phyloP scores from a whole-genome alignment of 53 echinoderm and acorn worm species.

The Zoroaster sp. region DNA sequence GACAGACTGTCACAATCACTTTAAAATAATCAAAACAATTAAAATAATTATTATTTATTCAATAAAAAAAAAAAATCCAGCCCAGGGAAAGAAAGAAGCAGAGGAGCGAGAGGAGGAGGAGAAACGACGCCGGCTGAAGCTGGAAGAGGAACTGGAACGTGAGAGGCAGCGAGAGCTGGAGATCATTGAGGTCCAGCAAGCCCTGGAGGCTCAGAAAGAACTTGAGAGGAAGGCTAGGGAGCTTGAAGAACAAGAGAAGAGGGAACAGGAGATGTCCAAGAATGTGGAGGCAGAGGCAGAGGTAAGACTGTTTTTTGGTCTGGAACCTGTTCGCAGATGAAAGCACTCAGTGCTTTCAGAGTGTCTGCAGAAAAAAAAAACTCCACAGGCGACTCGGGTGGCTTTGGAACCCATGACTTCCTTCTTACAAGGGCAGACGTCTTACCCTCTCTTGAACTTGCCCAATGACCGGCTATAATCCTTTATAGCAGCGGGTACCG shows the following conservation, averaged over 20 bases:
- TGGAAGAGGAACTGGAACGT: slow-evolving; percentile 71
- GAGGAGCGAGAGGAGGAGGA: slow-evolving; percentile 76
- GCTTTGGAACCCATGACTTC: too few species aligned
- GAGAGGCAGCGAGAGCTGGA: slow-evolving; percentile 84
- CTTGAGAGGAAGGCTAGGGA: slow-evolving; percentile 85
- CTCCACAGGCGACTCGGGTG: too few species aligned
- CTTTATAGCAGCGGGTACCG: too few species aligned
- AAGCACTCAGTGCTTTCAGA: neutral
- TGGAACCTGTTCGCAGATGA: neutral
- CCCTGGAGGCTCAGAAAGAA: slow-evolving; percentile 92
- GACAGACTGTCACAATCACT: too few species aligned
- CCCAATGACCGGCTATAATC: too few species aligned
- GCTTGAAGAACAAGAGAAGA: slow-evolving; percentile 86
- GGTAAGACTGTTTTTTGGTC: slow-evolving; percentile 34
- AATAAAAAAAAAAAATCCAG: slow-evolving; percentile 9
- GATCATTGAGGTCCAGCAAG: slow-evolving; percentile 98
- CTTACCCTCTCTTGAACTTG: too few species aligned
- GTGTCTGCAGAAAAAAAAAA: too few species aligned
- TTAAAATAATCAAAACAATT: too few species aligned
- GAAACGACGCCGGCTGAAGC: slow-evolving; percentile 5
- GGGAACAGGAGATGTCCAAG: slow-evolving; percentile 78
- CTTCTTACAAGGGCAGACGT: too few species aligned
- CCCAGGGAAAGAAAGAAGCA: slow-evolving; percentile 79
- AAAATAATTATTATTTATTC: too few species aligned
- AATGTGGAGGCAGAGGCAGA: slow-evolving; percentile 89